Percentiles rank a stretch among this genome's conserved stretches.
Conservation (phyloP, 2,113 vertebrate species). For the Pyxicephalus adspersus region DNA sequence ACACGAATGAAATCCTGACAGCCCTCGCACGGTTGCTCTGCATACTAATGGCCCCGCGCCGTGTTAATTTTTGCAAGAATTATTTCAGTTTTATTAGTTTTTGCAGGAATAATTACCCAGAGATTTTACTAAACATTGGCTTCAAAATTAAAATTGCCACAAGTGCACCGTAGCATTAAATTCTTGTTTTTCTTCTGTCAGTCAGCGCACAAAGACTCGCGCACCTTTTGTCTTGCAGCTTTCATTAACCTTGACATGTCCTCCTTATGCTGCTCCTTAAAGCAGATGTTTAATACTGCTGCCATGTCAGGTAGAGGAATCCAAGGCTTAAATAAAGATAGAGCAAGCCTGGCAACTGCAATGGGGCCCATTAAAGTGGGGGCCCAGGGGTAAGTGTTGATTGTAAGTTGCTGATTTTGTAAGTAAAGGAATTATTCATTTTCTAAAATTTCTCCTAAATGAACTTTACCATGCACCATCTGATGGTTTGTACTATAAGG, state of each 20-base stretch:
- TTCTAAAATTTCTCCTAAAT: too few relatives aligned
- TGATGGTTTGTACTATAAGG: too few relatives aligned
- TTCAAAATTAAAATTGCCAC: constrained; percentile 50
- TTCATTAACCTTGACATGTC: constrained; percentile 8
- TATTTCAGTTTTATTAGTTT: constrained; percentile 51
- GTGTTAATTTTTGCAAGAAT: constrained; percentile 36
- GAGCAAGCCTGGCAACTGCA: too few relatives aligned
- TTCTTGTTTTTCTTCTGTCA: constrained; percentile 50
- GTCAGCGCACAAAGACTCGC: neutral
- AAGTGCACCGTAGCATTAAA: constrained; percentile 34
- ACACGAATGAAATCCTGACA: neutral
- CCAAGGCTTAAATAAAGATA: too few relatives aligned
- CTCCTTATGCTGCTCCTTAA: neutral
- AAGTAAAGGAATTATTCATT: too few relatives aligned
- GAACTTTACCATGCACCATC: too few relatives aligned
- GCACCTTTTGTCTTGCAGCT: neutral
- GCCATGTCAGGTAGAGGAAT: too few relatives aligned
- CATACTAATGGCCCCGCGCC: constrained; percentile 16
- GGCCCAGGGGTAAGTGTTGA: too few relatives aligned
- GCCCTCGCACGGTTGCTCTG: neutral
- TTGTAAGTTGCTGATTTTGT: too few relatives aligned
- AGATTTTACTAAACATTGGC: constrained; percentile 47
- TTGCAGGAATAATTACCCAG: constrained; percentile 45
- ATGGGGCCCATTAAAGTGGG: too few relatives aligned
- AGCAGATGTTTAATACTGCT: too few relatives aligned